Evolutionary conservation across 2,113 vertebrate species (phyloP).

Genomic region (Erpornis zantholeuca): DNA sequence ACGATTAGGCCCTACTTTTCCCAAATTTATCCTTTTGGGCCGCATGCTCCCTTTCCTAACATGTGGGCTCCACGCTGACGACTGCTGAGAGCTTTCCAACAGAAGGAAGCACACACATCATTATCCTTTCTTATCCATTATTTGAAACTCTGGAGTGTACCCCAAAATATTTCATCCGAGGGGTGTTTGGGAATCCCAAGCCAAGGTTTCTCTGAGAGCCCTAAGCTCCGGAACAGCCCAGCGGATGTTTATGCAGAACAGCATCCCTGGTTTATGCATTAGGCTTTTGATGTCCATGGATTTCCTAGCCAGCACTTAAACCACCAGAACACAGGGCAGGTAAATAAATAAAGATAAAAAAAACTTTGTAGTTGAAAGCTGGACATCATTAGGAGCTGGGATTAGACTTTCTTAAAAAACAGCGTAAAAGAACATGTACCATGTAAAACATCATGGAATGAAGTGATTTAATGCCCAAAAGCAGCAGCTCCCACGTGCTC

Average conservation of each 20-base stretch:
- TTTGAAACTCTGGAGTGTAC: background rate
- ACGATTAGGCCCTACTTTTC: background rate
- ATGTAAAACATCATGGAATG: background rate
- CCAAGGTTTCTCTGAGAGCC: background rate
- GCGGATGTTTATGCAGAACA: background rate
- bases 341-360: background rate
- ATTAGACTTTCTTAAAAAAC: background rate
- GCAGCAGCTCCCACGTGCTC: background rate
- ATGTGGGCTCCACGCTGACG: rapidly evolving
- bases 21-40: background rate
- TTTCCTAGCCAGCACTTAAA: background rate
- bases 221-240: background rate
- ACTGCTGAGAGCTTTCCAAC: background rate
- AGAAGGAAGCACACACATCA: background rate
- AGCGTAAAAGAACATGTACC: background rate
- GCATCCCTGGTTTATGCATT: background rate
- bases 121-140: background rate
- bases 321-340: background rate
- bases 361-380: background rate
- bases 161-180: background rate
- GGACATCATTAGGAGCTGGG: background rate
- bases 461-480: background rate
- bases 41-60: background rate
- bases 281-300: background rate
- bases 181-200: background rate